These are phyloP conservation scores for Anniella stebbinsi DNA, from an alignment of 2,797 vertebrate genomes.

Conservation along the genomic window DNA sequence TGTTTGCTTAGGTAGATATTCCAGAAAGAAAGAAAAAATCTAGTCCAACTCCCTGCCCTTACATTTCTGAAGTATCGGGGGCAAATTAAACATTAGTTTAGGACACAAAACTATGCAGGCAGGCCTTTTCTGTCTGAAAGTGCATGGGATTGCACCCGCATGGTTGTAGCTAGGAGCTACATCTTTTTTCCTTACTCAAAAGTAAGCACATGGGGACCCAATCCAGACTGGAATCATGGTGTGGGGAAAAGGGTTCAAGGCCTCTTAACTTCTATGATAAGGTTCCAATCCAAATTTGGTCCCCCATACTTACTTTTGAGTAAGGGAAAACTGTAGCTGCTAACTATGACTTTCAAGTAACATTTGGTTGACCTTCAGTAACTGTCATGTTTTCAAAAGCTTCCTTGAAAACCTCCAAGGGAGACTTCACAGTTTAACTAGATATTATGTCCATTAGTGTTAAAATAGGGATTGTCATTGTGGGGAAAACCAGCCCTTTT, in stretches of 20 bases:
- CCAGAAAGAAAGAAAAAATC: background rate
- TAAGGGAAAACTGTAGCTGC: background rate
- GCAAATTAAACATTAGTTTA: background rate
- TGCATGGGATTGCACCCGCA: too few relatives aligned
- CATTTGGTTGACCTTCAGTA: background rate
- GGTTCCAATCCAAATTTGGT: background rate
- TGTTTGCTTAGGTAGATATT: constrained; percentile 1
- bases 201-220: background rate
- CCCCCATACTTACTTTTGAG: background rate
- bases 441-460: background rate
- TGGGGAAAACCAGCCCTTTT: too few relatives aligned
- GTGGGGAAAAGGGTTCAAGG: background rate
- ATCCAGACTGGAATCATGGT: background rate
- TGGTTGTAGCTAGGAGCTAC: background rate
- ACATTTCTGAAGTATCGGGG: background rate
- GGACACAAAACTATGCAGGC: too few relatives aligned
- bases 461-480: background rate
- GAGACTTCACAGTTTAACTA: background rate
- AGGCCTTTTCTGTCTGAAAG: too few relatives aligned
- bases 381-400: background rate
- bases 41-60: background rate
- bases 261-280: background rate
- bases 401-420: background rate
- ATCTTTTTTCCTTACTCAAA: background rate
- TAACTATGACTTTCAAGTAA: background rate